Evolutionary conservation across 2,797 vertebrate genomes (phyloP), one percentile per base, ranked within the genome.

Genomic region (Setipinna tenuifilis): DNA sequence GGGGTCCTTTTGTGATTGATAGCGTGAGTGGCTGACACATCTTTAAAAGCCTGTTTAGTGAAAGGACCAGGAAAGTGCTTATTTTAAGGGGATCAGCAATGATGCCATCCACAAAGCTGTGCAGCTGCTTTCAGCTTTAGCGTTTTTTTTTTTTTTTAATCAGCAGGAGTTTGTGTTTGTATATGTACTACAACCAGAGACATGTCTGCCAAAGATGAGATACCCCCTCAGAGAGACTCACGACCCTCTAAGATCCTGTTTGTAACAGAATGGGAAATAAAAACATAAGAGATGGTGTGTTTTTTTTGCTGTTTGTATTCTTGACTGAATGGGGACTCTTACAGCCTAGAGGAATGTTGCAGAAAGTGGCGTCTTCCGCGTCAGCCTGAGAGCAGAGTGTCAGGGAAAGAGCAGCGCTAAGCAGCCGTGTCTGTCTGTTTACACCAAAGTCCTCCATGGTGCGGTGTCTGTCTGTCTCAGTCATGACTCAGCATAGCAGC

Each of bases 401-500:
- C 50, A 54, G 50, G 14, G 50, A 54, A 14, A 9, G 50, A 54
- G 50, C 7, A 54, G 50, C 9, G 50, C 14, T 54, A 21, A n/a
- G 6, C 9, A 54, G 50, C n/a, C 3, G 6, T 62, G 59, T 62
- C 3, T 62, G 59, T 62, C 3, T 68, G 62, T 11, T 71, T 3
- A 17, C 68, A 17, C 28, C 35, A 14, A 17, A 71, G 31, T 71
- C 68, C 12, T 28, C 68, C 68, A 35, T 31, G 28, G 12, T 1
- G 9, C 50, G 0, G 5, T 41, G 35, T 41, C 68, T 41, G 28
- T 31, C 12, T 31, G 28, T 71, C 65, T 31, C 65, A 17, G 65
- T 3, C 65, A 41, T 75, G 68, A 75, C 68, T 75, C 68, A 71
- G 61, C 61, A 65, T n/a, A 65, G 9, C 6, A 59, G 61, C 61